phyloP scores from a whole-genome alignment of 2,113 vertebrate genomes.

The Microtus richardsoni region DNA sequence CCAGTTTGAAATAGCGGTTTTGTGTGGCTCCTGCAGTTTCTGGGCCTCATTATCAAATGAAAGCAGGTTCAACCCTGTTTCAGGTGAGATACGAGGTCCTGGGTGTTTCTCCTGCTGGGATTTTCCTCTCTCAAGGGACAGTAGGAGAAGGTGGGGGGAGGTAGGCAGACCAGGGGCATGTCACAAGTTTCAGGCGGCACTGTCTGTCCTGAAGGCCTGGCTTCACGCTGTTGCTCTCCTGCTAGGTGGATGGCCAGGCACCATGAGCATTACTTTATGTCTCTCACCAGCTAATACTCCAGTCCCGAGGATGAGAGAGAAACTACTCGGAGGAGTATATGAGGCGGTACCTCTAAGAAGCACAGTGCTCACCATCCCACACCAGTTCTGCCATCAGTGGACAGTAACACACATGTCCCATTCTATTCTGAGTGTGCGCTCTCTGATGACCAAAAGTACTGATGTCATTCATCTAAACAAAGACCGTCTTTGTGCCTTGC shows the following conservation, averaged over 20 bases:
- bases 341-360: not conserved
- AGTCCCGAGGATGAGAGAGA: not conserved
- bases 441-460: not conserved
- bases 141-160: not conserved
- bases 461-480: conserved; percentile 1
- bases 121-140: not conserved
- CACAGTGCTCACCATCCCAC: not conserved
- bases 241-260: not conserved
- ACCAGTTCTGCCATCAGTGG: not conserved
- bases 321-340: not conserved
- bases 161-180: not conserved
- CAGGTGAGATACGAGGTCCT: not conserved
- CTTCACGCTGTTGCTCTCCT: not conserved
- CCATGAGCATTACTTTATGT: not conserved
- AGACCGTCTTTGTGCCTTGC: not conserved
- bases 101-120: not conserved
- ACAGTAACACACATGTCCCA: not conserved
- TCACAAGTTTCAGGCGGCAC: not conserved
- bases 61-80: not conserved
- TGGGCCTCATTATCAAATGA: conserved; percentile 23
- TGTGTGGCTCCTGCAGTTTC: conserved; percentile 57
- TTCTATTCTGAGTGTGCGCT: not conserved
- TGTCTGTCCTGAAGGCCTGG: not conserved
- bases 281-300: not conserved
- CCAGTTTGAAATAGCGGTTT: conserved; percentile 30